Percentiles rank a stretch among this genome's conserved stretches.
phyloP scores from a whole-genome alignment of 2,888 invertebrate species.

The Fragum whitleyi region DNA sequence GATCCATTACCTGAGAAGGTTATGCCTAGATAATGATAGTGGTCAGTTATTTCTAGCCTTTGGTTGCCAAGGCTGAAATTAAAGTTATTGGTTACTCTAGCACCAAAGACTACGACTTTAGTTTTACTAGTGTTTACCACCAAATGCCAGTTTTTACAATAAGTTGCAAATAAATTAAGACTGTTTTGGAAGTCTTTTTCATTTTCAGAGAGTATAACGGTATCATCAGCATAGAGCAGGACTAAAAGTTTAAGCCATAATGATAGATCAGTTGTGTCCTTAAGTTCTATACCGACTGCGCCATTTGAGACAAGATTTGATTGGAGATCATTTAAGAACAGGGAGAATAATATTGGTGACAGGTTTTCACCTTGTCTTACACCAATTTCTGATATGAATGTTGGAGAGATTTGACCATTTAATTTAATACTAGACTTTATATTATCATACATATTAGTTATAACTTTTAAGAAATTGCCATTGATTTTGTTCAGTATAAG shows the following conservation, averaged over 20 bases:
- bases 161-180: not conserved
- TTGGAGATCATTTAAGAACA: constrained; percentile 4
- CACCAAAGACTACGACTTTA: too few relatives aligned
- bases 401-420: not conserved
- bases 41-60: too few relatives aligned
- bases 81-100: not conserved
- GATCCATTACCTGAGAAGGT: constrained; percentile 38
- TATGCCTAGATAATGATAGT: too few relatives aligned
- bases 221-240: not conserved
- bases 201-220: not conserved
- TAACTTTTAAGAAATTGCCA: constrained; percentile 2
- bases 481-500: not conserved
- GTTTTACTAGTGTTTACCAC: not conserved
- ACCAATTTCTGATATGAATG: constrained; percentile 1
- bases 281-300: not conserved
- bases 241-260: not conserved
- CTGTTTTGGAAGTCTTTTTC: not conserved
- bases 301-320: not conserved
- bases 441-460: constrained; percentile 1
- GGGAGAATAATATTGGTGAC: constrained; percentile 1
- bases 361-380: constrained; percentile 11
- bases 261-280: not conserved
- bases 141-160: not conserved
- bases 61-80: not conserved
- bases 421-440: not conserved